These are phyloP conservation scores for Stratiomys singularior DNA, from an alignment of 2,888 invertebrate genomes.

Conservation along the genomic window DNA sequence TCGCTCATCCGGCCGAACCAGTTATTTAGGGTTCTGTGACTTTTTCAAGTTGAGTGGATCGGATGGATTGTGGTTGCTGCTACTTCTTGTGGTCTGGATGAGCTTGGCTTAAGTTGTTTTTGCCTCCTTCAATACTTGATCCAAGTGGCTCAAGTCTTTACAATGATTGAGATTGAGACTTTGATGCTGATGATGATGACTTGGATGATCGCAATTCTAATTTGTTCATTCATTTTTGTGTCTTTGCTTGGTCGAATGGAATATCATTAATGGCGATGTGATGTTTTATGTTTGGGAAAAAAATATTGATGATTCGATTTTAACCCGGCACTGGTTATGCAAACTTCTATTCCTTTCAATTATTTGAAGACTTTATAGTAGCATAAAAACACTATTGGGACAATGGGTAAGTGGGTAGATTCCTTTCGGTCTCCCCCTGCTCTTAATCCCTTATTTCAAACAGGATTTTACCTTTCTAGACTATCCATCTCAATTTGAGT, in stretches of 20 bases:
- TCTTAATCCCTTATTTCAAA: too few relatives aligned
- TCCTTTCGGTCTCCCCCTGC: too few relatives aligned
- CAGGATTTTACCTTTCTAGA: too few relatives aligned
- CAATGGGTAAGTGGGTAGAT: too few relatives aligned
- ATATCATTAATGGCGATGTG: slow-evolving; percentile 5
- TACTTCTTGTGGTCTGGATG: slow-evolving; percentile 3
- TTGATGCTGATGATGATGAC: slow-evolving; percentile 26
- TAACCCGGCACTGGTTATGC: not conserved
- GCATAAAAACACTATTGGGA: too few relatives aligned
- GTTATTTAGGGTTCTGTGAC: slow-evolving; percentile 31
- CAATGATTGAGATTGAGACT: slow-evolving; percentile 23
- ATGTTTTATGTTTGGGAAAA: not conserved
- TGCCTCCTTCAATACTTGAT: not conserved
- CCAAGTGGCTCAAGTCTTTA: slow-evolving; percentile 18
- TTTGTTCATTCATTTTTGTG: not conserved
- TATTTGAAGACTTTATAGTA: too few relatives aligned
- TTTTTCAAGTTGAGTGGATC: not conserved
- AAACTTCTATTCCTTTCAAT: too few relatives aligned
- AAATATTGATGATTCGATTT: not conserved
- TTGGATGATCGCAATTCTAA: slow-evolving; percentile 13
- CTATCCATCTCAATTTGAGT: too few relatives aligned
- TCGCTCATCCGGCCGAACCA: slow-evolving; percentile 43
- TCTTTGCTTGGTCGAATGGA: not conserved
- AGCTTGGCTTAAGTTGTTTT: not conserved
- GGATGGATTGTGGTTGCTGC: not conserved